Base-by-base conservation (phyloP, 2,113 vertebrate species). In the Cacatua alba region DNA sequence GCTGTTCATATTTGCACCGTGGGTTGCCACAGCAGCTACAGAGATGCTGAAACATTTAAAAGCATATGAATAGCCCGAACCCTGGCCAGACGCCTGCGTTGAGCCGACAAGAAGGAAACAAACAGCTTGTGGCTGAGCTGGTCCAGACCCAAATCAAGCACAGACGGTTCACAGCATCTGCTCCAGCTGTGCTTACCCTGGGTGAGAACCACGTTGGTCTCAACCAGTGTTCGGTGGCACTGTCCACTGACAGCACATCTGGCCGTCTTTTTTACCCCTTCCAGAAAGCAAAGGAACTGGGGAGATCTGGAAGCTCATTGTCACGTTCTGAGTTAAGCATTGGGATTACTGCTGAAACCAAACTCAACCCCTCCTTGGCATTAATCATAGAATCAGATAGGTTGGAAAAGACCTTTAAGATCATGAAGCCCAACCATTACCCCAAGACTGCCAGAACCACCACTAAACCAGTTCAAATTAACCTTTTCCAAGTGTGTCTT, bases 11-110 rank as follows among this genome's bases (percentile, higher is more conserved):
- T 91, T 62, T 88, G 71, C 78, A 48, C 41, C 46, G 68, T 5
- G 23, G 60, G 80, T 94, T 96, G 80, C 82, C 92, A 88, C 76
- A 83, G 69, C 90, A 93, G 95, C 92, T 78, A 68, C 80, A 79
- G 10, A 75, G 76, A 89, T 62, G 51, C 57, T 51, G 59, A 90
- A 96, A 89, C n/a, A 88, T 93, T 93, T 90, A 86, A 86, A 86
- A 90, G 41, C 71, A 55, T 1, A 35, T 2, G 70, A 76, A 69
- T 9, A 68, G 37, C 39, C 37, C 8, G 18, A 72, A 46, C 11
- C 51, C 72, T 78, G 65, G 52, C 92, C 90, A 84, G 77, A 60
- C 0, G 46, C 80, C 84, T 70, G 46, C 1, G 11, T 51, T 90
- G 86, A 64, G 57, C 5, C 0, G 17, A 82, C 48, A 60, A 93